Conservation (phyloP, 2,797 vertebrate species). For the Calcarius lapponicus region DNA sequence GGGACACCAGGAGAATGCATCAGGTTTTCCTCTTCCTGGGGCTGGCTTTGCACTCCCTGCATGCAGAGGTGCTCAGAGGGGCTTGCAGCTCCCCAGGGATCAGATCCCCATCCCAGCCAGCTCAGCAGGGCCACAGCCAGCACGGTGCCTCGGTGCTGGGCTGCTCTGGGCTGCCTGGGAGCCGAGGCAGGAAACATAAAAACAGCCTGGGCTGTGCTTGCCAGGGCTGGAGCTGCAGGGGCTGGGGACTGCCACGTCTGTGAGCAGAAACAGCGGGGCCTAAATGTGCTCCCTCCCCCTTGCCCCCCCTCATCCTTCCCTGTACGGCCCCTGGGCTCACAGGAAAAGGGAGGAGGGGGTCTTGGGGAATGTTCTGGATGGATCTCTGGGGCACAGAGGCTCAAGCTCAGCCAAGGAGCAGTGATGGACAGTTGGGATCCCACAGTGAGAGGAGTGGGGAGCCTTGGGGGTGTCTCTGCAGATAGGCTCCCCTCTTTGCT, state of each 20-base stretch:
- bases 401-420: not conserved
- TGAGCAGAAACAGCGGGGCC: not conserved
- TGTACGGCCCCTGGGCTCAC: not conserved
- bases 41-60: not conserved
- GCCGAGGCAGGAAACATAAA: conserved; percentile 55
- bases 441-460: rapidly evolving
- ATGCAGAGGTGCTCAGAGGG: not conserved
- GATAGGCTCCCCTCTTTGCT: not conserved
- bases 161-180: not conserved
- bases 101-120: not conserved
- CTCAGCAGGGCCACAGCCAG: rapidly evolving
- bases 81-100: not conserved
- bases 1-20: not conserved
- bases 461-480: not conserved
- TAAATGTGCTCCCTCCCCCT: not conserved
- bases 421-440: not conserved
- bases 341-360: not conserved
- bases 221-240: conserved; percentile 32
- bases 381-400: not conserved
- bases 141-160: rapidly evolving
- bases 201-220: conserved; percentile 30
- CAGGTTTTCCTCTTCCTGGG: not conserved
- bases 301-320: not conserved
- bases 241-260: conserved; percentile 50
- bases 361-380: not conserved